Percentiles rank a stretch among this genome's conserved stretches.
phyloP scores from a whole-genome alignment of 1,140 invertebrate species.

The Anastatus disparis region DNA sequence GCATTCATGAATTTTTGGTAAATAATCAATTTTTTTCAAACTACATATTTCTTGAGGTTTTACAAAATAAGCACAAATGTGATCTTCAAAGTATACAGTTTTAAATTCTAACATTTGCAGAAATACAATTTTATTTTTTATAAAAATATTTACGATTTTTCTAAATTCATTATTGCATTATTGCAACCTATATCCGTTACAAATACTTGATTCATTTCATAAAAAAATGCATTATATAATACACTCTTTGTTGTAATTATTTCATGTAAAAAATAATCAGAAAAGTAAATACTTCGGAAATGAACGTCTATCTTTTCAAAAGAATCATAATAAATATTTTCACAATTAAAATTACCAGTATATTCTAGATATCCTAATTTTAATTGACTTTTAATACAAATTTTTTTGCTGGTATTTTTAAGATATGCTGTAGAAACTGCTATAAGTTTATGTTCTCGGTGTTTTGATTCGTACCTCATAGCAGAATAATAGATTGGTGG shows the following conservation, averaged over 20 bases:
- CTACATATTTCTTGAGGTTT: too few species aligned
- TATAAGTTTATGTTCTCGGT: neutral
- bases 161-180: neutral
- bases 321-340: neutral
- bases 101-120: neutral
- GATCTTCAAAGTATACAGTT: too few species aligned
- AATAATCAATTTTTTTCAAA: too few species aligned
- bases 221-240: neutral
- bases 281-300: neutral
- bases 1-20: too few species aligned
- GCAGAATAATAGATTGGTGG: too few species aligned
- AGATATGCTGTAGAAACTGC: neutral
- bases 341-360: neutral
- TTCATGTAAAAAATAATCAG: neutral
- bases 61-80: too few species aligned
- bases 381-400: neutral
- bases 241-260: neutral
- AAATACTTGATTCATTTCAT: neutral
- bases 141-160: neutral
- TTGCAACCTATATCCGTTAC: too few species aligned
- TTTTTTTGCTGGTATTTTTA: too few species aligned
- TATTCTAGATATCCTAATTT: neutral
- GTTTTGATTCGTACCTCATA: too few species aligned
- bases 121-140: neutral
- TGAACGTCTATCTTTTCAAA: neutral